A percentile compares a stretch with the other conserved stretches of the same genome.
Evolutionary conservation across 2,888 invertebrate species (phyloP).

Genomic region (Hermaeophaga mercurialis): DNA sequence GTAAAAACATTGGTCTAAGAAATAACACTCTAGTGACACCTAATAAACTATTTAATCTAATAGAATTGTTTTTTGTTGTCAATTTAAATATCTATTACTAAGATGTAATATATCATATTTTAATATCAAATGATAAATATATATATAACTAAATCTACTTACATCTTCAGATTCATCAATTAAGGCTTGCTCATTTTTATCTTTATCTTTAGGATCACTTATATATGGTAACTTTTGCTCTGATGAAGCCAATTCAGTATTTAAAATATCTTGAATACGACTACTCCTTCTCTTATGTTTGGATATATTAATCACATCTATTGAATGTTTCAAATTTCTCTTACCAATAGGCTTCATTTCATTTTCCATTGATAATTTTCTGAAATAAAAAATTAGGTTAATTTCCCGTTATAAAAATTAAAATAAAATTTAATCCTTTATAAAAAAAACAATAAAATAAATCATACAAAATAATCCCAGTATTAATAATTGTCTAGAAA

Average conservation of each 20-base stretch:
- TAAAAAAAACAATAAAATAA: too few relatives aligned
- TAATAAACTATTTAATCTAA: too few relatives aligned
- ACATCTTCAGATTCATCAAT: not conserved
- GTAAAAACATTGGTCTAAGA: too few relatives aligned
- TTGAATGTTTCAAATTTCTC: not conserved
- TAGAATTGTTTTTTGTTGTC: too few relatives aligned
- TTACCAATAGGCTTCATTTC: constrained; percentile 1
- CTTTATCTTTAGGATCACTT: not conserved
- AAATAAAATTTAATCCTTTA: too few relatives aligned
- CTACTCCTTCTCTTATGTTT: constrained; percentile 15
- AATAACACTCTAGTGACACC: too few relatives aligned
- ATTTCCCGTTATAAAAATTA: not conserved
- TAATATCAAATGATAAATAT: too few relatives aligned
- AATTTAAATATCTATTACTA: too few relatives aligned
- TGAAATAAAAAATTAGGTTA: not conserved
- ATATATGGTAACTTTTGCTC: constrained; percentile 2
- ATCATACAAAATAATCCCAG: too few relatives aligned
- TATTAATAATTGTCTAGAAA: too few relatives aligned
- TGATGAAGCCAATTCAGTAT: not conserved
- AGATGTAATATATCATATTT: too few relatives aligned
- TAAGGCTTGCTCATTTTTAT: not conserved
- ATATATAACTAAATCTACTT: not conserved
- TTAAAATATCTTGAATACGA: constrained; percentile 10
- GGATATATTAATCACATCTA: not conserved
- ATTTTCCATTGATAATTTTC: not conserved